These are phyloP conservation scores for Drosophila serrata DNA, from an alignment of 1,140 invertebrate species.

Conservation along the genomic window DNA sequence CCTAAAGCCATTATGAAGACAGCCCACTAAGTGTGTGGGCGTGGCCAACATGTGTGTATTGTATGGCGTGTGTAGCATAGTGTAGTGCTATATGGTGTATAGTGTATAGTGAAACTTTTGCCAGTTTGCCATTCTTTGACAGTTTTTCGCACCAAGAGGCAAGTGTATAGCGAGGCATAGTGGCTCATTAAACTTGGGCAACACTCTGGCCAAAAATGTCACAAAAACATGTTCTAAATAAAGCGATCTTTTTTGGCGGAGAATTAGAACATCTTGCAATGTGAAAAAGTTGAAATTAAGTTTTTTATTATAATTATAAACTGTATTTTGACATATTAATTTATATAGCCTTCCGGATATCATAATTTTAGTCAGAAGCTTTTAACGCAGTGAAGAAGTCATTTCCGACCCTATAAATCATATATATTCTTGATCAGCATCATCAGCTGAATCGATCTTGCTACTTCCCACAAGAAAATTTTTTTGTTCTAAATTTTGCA, in stretches of 20 bases:
- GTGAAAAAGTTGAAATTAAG: background rate
- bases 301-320: background rate
- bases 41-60: constrained; percentile 60
- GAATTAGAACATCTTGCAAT: background rate
- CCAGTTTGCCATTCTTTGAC: constrained; percentile 33
- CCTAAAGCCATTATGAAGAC: constrained; percentile 79
- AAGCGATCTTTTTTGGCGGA: background rate
- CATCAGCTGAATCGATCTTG: no score
- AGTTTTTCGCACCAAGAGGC: constrained; percentile 43
- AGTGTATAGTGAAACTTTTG: constrained; percentile 38
- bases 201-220: constrained; percentile 2
- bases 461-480: no score
- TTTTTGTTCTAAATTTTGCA: no score
- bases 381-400: no score
- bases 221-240: constrained; percentile 11
- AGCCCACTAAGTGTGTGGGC: constrained; percentile 80
- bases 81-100: constrained; percentile 38
- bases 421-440: no score
- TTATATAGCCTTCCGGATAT: no score
- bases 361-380: no score
- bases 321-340: no score
- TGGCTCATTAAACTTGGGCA: constrained; percentile 45
- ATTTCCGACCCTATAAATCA: no score
- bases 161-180: constrained; percentile 4
- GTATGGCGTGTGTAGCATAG: constrained; percentile 18